Evolutionary conservation across 64 coral and sea anemone genomes (phyloP).

Genomic region (Montipora foliosa): DNA sequence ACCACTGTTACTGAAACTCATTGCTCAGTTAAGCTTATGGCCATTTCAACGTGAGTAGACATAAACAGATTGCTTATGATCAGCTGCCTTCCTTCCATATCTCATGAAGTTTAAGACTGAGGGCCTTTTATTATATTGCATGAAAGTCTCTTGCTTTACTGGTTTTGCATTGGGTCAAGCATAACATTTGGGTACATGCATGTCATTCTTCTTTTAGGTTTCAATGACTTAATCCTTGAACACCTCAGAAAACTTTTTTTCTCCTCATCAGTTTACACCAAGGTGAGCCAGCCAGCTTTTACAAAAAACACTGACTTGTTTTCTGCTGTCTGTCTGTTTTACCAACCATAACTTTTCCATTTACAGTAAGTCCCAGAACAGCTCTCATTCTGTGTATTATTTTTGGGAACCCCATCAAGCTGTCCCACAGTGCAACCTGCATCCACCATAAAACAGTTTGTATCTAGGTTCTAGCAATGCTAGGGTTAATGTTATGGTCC

Average conservation of each 20-base stretch:
- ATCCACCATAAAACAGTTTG: too few species aligned
- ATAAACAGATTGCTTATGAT: not conserved
- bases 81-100: too few species aligned
- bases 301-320: too few species aligned
- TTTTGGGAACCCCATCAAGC: too few species aligned
- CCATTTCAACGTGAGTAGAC: conserved; percentile 87
- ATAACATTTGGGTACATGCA: not conserved
- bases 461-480: too few species aligned
- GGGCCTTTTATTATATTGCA: not conserved
- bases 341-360: too few species aligned
- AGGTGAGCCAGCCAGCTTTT: conserved; percentile 51
- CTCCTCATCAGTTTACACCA: conserved; percentile 79
- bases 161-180: not conserved
- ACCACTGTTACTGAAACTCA: conserved; percentile 79
- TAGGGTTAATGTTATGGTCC: too few species aligned
- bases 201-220: conserved; percentile 56
- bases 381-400: too few species aligned
- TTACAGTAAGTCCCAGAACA: too few species aligned
- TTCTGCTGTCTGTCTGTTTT: too few species aligned
- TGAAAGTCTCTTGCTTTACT: not conserved
- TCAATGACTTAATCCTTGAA: conserved; percentile 93
- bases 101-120: not conserved
- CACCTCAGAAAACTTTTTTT: conserved; percentile 92
- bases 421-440: too few species aligned
- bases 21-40: conserved; percentile 74